Percentiles rank a stretch among this genome's conserved stretches.
These are phyloP conservation scores for Teleogryllus occipitalis DNA, from an alignment of 1,140 invertebrate genomes.

Conservation along the genomic window DNA sequence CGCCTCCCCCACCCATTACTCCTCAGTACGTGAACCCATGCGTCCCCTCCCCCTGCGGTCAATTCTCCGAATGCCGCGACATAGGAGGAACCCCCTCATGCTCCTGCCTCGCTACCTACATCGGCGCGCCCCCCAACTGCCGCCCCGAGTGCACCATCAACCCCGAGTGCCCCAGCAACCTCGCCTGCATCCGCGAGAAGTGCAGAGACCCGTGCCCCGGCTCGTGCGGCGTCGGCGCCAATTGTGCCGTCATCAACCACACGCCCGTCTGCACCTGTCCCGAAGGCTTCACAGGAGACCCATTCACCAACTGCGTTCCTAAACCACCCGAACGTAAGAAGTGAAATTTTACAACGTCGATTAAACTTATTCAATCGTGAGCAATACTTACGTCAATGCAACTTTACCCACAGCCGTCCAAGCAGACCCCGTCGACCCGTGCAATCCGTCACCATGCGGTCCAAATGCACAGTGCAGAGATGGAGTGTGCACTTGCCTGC, in stretches of 20 bases:
- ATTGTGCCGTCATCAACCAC: constrained; percentile 48
- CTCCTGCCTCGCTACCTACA: constrained; percentile 43
- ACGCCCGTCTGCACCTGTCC: constrained; percentile 48
- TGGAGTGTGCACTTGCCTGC: constrained; percentile 49
- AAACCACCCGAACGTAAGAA: constrained; percentile 17
- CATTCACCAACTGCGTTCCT: constrained; percentile 34
- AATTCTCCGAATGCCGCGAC: constrained; percentile 41
- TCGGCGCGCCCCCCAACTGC: constrained; percentile 47
- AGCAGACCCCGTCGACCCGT: constrained; percentile 25
- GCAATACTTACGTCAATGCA: too few species aligned
- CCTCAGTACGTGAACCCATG: constrained; percentile 38
- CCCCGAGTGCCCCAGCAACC: constrained; percentile 42
- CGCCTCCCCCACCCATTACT: constrained; percentile 27
- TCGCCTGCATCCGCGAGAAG: constrained; percentile 42
- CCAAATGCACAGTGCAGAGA: constrained; percentile 37
- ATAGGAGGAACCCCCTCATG: constrained; percentile 41
- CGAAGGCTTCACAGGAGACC: constrained; percentile 44
- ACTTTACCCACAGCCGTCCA: too few species aligned
- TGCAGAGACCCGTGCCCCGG: constrained; percentile 46
- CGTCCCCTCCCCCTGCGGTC: constrained; percentile 44
- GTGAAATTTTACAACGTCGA: too few species aligned
- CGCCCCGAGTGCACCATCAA: constrained; percentile 44
- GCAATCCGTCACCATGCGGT: constrained; percentile 35
- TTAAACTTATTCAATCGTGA: too few species aligned
- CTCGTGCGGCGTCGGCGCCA: constrained; percentile 44